These are phyloP conservation scores for Lophius americanus DNA, from an alignment of 2,797 vertebrate species.

Conservation along the genomic window DNA sequence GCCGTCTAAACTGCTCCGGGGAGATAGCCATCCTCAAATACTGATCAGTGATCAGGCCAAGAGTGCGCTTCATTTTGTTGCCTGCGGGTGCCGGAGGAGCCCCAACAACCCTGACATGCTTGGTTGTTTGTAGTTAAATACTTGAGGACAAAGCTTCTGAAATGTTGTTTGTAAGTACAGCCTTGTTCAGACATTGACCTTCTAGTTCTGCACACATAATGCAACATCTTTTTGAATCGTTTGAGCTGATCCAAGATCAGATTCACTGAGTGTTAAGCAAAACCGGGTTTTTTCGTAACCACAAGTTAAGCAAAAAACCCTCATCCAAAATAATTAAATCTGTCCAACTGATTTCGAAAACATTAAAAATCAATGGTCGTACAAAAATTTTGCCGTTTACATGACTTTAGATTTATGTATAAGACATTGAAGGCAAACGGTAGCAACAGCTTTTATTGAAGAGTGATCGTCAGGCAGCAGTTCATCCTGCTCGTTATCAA, in stretches of 20 bases:
- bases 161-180: slow-evolving; percentile 26
- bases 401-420: too few species aligned
- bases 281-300: too few species aligned
- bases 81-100: slow-evolving; percentile 36
- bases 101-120: not conserved
- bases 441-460: not conserved
- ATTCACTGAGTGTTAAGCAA: not conserved
- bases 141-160: slow-evolving; percentile 38
- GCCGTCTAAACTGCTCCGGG: slow-evolving; percentile 42
- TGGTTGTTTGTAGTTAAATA: slow-evolving; percentile 15
- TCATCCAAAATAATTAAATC: not conserved
- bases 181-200: slow-evolving; percentile 1
- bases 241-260: not conserved
- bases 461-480: slow-evolving; percentile 20
- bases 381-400: too few species aligned
- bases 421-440: too few species aligned
- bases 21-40: slow-evolving; percentile 31
- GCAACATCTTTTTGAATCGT: not conserved
- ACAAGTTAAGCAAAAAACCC: too few species aligned
- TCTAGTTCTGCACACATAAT: slow-evolving; percentile 7
- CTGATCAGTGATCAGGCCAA: slow-evolving; percentile 56
- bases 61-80: slow-evolving; percentile 50
- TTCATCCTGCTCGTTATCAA: slow-evolving; percentile 64
- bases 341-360: too few species aligned
- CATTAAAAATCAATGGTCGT: too few species aligned